Base-by-base conservation (phyloP, 2,113 vertebrate genomes). In the Xenopus borealis region DNA sequence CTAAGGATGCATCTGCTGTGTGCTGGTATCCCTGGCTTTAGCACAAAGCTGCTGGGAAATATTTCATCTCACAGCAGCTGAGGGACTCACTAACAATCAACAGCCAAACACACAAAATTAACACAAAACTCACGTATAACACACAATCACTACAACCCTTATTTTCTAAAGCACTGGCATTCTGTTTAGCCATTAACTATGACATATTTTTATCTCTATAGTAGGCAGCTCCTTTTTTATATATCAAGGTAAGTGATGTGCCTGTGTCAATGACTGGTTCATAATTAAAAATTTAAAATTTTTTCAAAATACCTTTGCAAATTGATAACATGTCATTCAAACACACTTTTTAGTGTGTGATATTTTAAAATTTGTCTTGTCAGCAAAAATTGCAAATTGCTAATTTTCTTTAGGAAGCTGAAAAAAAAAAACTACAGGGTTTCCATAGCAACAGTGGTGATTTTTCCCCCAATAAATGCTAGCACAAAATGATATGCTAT, bases 21-120 rank as follows among this genome's bases (percentile, higher is more conserved):
- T 65, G 68, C 13, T 85, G 79, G 78, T 86, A 47, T 81, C 72
- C 69, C 79, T 50, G 7, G 8, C 72, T 63, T 78, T 7, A 27
- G 11, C 45, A 81, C 75, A 80, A 85, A 80, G 71, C 69, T 80
- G 84, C 55, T 78, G 84, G 82, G 17, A 78, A 82, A 50, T 70
- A 83, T 74, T 82, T 80, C 72, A 89, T 82, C 81, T 61, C 72
- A 57, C 70, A 81, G 80, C 55, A 68, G 66, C 52, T 23, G 47
- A 75, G 68, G 83, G 30, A 75, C 19, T 1, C 44, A 84, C 10
- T 12, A 47, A 11, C 78, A 81, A 78, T 76, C 23, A 27, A 27
- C 23, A 82, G 46, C 75, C 79, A 66, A 78, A 47, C 46, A 47
- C 73, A 53, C 30, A 44, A 70, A 57, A 71, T 57, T 76, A 74